Evolutionary conservation across 2,797 vertebrate genomes (phyloP).

Genomic region (Aldrovandia affinis): DNA sequence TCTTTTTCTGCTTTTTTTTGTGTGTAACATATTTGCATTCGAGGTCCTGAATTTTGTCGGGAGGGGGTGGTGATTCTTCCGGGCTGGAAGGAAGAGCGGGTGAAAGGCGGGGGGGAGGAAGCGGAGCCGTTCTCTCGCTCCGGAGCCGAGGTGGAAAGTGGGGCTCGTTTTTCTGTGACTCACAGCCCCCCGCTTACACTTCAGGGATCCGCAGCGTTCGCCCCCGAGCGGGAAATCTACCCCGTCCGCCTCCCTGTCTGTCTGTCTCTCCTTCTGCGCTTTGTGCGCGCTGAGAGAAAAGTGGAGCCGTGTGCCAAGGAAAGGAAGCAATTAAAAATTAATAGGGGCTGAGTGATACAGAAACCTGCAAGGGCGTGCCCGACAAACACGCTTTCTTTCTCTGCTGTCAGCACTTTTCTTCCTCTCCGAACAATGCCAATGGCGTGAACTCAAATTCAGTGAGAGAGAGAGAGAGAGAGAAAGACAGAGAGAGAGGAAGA

Average conservation of each 20-base stretch:
- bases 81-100: background rate
- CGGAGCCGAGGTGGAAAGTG: background rate
- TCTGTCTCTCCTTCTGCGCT: conserved; percentile 42
- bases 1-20: too few relatives aligned
- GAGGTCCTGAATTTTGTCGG: background rate
- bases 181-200: background rate
- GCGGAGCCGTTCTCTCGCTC: background rate
- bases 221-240: conserved; percentile 27
- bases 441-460: conserved; percentile 46
- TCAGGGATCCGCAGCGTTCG: conserved; percentile 16
- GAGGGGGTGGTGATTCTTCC: background rate
- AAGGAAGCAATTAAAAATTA: conserved; percentile 91
- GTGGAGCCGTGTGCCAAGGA: conserved; percentile 72
- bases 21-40: too few relatives aligned
- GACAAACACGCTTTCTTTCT: conserved; percentile 74
- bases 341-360: conserved; percentile 82
- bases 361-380: conserved; percentile 83
- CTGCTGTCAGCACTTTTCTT: conserved; percentile 77
- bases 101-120: too few relatives aligned
- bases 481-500: conserved; percentile 3
- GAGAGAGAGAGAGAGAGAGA: conserved; percentile 7
- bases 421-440: conserved; percentile 50
- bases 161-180: background rate
- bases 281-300: conserved; percentile 65
- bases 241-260: conserved; percentile 17